Evolutionary conservation across 2,797 vertebrate genomes (phyloP).

Genomic region (Coregonus suidteri): DNA sequence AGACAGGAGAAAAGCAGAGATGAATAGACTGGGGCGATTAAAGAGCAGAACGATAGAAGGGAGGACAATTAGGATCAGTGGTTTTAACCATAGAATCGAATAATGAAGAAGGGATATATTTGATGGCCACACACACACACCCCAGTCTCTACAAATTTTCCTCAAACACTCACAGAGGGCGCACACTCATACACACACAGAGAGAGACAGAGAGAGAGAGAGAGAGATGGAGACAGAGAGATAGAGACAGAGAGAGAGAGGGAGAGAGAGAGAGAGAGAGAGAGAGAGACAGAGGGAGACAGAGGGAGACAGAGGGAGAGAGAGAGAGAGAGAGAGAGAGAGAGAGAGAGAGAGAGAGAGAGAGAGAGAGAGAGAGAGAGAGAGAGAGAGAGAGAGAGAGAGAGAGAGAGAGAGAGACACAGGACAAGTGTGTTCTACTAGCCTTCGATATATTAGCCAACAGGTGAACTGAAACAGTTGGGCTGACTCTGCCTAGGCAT

Average conservation of each 20-base stretch:
- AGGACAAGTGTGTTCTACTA: slow-evolving; percentile 8
- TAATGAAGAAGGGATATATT: neutral
- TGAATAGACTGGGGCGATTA: slow-evolving; percentile 4
- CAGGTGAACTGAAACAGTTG: neutral
- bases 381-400: neutral
- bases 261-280: no score
- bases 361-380: neutral
- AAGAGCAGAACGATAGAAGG: slow-evolving; percentile 44
- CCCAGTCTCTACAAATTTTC: slow-evolving; percentile 51
- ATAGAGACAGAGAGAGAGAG: neutral
- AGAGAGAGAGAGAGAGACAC: slow-evolving; percentile 50
- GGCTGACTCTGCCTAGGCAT: neutral
- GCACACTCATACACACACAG: neutral
- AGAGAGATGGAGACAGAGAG: neutral
- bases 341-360: neutral
- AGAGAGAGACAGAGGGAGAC: neutral
- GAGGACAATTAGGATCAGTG: neutral
- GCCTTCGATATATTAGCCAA: neutral
- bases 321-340: neutral
- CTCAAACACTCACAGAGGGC: slow-evolving; percentile 32
- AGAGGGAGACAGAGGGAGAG: neutral
- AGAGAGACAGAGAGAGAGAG: neutral
- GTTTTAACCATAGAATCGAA: neutral
- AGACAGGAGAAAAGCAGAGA: neutral
- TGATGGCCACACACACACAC: slow-evolving; percentile 27